Evolutionary conservation across 1,140 invertebrate species (phyloP), one percentile per base, ranked within the genome.

Genomic region (Neodiprion pinetum): DNA sequence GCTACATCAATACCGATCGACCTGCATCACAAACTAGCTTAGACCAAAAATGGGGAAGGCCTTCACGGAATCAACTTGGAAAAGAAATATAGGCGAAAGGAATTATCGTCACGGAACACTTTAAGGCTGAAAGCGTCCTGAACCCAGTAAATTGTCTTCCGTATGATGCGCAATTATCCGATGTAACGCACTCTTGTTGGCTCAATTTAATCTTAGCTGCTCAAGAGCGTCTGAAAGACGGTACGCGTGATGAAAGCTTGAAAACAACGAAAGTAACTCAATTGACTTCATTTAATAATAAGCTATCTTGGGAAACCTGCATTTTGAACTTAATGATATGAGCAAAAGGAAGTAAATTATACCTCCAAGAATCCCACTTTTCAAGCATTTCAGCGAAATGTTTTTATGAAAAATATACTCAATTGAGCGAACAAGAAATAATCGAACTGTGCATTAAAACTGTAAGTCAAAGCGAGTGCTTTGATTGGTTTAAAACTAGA

Each of bases 381-480:
- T 23, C 48, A 49, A 40, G 28, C 47, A 47, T 10, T 4, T 14
- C 17, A 12, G 10, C 21, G 48, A 75, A 78, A 68, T 72, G 74
- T 73, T 78, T 76, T 77, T 76, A 79, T 75, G 66, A 50, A 48
- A 76, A 75, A 74, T 73, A 79, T 71, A 80, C 80, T 78, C 68
- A 76, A 47, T 72, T 81, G 68, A 73, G 11, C 40, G 72, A 75
- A 67, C 75, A 77, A 80, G 80, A 74, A 75, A 83, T 79, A 74
- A 73, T 82, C 79, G 78, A 79, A 79, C 73, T 81, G 77, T 77
- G 77, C 74, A 21, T 74, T n/a, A 8, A 67, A 66, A 80, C 81
- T 78, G 74, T 76, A 65, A 77, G 71, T 61, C 74, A 78, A 72
- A 70, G 66, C 9, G 69, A 71, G 72, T 77, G 75, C 71, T 28